Evolutionary conservation across 2,113 vertebrate species (phyloP), one percentile per base, ranked within the genome.

Genomic region (Lasiurus cinereus): DNA sequence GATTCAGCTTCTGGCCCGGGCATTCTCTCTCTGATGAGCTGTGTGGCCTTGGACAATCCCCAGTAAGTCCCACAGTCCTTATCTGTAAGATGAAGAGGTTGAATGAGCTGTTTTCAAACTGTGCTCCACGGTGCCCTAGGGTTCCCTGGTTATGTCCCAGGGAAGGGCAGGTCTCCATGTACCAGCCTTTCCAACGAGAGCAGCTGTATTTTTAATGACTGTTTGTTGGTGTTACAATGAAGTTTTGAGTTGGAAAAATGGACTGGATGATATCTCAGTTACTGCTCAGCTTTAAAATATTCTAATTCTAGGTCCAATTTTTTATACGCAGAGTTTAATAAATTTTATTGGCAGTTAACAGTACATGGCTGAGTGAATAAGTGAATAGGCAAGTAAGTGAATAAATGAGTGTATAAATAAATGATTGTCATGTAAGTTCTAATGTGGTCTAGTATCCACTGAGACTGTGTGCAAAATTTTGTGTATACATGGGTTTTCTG

Each of bases 301-400:
- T 88, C 29, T 29, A 79, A 79, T 67, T 95, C 29, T 77, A 27
- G 31, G 22, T 36, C 19, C 18, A 52, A 7, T 15, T 56, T 94
- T 92, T 90, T 74, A 83, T 64, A 52, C 29, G 9, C 6, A 22
- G 27, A 9, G n/a, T 22, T 89, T 93, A 73, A 56, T 77, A 88
- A 7, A 59, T 80, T 86, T 92, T 72, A 39, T 46, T 92, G 80
- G 27, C 74, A 74, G 29, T 69, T 80, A 79, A 43, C 29, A 85
- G 73, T 27, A 16, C 74, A 59, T 27, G 36, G 29, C 7, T 48
- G 39, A 69, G 46, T 36, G 16, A 66, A n/a, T 29, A 73, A 66
- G 29, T 46, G 29, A 85, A 52, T 36, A 50, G 67, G 24, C 18
- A 24, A 46, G 21, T 12, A 56, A 76, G n/a, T 43, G 56, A 78